Evolutionary conservation across 2,113 vertebrate genomes (phyloP).

Genomic region (Atherinomorus stipes): DNA sequence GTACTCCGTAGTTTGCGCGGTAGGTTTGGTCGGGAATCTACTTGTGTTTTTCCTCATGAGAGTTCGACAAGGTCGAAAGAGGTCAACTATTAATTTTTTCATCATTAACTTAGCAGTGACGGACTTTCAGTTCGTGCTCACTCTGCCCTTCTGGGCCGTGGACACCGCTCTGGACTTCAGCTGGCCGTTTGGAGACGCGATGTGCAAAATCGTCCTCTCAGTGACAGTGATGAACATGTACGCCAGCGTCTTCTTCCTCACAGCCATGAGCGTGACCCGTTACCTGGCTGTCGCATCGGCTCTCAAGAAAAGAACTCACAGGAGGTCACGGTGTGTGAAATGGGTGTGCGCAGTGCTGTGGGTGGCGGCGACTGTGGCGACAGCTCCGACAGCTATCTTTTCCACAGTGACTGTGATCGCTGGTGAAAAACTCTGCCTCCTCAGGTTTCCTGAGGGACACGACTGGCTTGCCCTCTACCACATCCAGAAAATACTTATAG

Average conservation of each 20-base stretch:
- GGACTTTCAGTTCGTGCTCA: constrained; percentile 84
- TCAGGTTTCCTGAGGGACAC: constrained; percentile 78
- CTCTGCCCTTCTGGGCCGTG: constrained; percentile 85
- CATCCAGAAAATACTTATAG: constrained; percentile 81
- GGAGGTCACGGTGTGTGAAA: constrained; percentile 63
- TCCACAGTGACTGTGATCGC: constrained; percentile 75
- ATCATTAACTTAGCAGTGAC: constrained; percentile 83
- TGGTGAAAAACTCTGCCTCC: constrained; percentile 81
- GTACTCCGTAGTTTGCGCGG: constrained; percentile 82
- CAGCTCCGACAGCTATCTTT: constrained; percentile 79
- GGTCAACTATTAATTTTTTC: constrained; percentile 81
- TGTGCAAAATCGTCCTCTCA: constrained; percentile 84
- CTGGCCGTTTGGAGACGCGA: constrained; percentile 84
- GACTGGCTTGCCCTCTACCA: constrained; percentile 82
- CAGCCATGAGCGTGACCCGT: constrained; percentile 83
- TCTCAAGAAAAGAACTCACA: constrained; percentile 61
- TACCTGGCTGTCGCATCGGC: constrained; percentile 78
- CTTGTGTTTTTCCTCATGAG: constrained; percentile 84
- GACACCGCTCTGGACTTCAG: constrained; percentile 84
- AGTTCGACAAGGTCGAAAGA: constrained; percentile 73
- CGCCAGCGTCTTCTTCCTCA: constrained; percentile 84
- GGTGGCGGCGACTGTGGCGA: constrained; percentile 75
- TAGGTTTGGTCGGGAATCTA: constrained; percentile 79
- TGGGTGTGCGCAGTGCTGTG: constrained; percentile 80
- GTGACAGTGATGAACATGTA: constrained; percentile 86